Evolutionary conservation across 2,888 invertebrate genomes (phyloP).

Genomic region (Euproctis similis): DNA sequence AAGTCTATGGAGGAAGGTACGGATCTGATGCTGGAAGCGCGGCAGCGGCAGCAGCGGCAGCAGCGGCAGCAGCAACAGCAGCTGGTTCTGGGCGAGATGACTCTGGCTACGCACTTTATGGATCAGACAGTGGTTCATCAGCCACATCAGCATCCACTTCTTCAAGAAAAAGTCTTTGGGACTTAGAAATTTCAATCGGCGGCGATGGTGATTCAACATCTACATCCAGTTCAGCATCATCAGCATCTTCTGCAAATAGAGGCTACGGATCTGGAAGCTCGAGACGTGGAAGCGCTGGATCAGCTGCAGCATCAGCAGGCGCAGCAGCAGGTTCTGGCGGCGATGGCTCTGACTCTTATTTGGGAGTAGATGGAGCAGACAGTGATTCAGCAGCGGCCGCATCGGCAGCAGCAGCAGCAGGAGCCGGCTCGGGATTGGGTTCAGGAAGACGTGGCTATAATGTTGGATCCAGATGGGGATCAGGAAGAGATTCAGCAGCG

Average conservation of each 20-base stretch:
- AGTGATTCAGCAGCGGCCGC: not conserved
- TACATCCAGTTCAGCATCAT: conserved; percentile 3
- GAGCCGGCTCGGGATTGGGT: not conserved
- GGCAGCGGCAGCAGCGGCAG: not conserved
- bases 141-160: conserved; percentile 1
- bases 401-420: not conserved
- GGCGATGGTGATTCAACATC: not conserved
- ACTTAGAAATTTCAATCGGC: no score
- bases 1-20: not conserved
- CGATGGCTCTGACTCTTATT: not conserved
- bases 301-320: not conserved
- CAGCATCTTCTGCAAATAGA: not conserved
- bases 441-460: not conserved
- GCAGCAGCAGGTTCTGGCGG: not conserved
- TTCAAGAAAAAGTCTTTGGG: no score
- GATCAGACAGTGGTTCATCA: not conserved
- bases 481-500: not conserved
- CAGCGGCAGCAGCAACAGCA: not conserved
- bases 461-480: not conserved
- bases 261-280: not conserved
- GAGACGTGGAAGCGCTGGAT: not conserved
- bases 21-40: not conserved
- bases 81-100: not conserved
- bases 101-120: not conserved
- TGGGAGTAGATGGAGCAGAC: not conserved